Evolutionary conservation across 2,888 invertebrate species (phyloP).

Genomic region (Andrena flavipes): DNA sequence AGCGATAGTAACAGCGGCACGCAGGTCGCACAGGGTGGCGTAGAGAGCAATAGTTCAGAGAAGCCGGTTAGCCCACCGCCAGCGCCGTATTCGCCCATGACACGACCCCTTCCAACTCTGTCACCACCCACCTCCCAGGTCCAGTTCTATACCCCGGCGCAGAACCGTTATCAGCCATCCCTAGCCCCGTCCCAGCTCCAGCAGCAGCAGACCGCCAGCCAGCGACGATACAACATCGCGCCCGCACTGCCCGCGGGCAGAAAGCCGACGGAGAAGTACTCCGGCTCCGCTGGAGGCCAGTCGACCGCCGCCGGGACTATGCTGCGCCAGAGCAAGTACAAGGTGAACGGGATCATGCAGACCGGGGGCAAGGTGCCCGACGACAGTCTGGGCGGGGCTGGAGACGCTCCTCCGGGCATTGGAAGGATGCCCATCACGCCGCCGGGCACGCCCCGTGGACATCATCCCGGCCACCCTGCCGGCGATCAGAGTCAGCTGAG

Average conservation of each 20-base stretch:
- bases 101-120: conserved; percentile 79
- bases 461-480: conserved; percentile 66
- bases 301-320: conserved; percentile 58
- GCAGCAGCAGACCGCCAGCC: conserved; percentile 70
- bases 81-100: conserved; percentile 79
- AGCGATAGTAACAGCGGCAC: conserved; percentile 15
- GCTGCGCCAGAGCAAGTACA: conserved; percentile 78
- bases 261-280: conserved; percentile 72
- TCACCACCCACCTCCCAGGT: conserved; percentile 82
- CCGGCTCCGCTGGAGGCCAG: conserved; percentile 65
- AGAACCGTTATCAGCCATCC: conserved; percentile 76
- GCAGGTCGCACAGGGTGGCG: conserved; percentile 6
- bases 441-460: conserved; percentile 79
- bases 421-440: conserved; percentile 80
- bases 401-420: conserved; percentile 76
- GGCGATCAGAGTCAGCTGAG: conserved; percentile 77
- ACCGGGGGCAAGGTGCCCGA: conserved; percentile 73
- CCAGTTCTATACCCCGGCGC: conserved; percentile 78
- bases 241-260: conserved; percentile 60
- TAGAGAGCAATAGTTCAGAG: conserved; percentile 47
- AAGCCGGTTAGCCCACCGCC: conserved; percentile 78
- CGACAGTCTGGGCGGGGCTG: conserved; percentile 79
- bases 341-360: conserved; percentile 80
- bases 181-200: conserved; percentile 67
- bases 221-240: conserved; percentile 72